These are phyloP conservation scores for Laspeyria flexula DNA, from an alignment of 2,888 invertebrate species.

Conservation along the genomic window DNA sequence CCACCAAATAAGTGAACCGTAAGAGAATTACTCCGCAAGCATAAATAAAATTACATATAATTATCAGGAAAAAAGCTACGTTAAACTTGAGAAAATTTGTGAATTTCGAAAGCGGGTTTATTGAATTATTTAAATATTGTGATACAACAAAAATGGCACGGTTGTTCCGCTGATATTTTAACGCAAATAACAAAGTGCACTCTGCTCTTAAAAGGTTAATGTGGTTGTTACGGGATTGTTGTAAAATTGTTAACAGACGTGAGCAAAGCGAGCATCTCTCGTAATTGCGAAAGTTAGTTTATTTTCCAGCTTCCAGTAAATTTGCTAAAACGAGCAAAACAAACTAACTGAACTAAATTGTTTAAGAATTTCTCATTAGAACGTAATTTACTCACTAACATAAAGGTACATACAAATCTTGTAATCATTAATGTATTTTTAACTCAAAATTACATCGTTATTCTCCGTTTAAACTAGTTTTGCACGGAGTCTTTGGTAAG, in stretches of 20 bases:
- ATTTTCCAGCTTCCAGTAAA: too few species aligned
- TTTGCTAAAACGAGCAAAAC: neutral
- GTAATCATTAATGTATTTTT: too few species aligned
- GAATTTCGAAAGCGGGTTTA: conserved; percentile 50
- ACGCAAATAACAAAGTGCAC: conserved; percentile 35
- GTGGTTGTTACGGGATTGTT: conserved; percentile 22
- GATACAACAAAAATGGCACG: conserved; percentile 51
- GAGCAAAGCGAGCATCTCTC: neutral
- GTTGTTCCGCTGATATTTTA: conserved; percentile 51
- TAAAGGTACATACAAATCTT: too few species aligned
- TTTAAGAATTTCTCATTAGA: too few species aligned
- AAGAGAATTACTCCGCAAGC: conserved; percentile 55
- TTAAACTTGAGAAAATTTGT: conserved; percentile 35
- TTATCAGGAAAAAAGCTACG: conserved; percentile 50
- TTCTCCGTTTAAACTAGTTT: neutral
- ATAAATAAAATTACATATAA: conserved; percentile 66
- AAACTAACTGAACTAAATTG: neutral
- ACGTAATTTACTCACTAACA: too few species aligned
- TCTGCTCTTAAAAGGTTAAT: conserved; percentile 47
- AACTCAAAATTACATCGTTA: too few species aligned
- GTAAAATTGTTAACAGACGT: conserved; percentile 13
- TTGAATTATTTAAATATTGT: conserved; percentile 63
- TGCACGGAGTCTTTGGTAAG: neutral
- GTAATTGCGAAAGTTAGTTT: too few species aligned
- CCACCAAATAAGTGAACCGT: conserved; percentile 63